Conservation (phyloP, 2,113 vertebrate genomes). For the Columbina picui region DNA sequence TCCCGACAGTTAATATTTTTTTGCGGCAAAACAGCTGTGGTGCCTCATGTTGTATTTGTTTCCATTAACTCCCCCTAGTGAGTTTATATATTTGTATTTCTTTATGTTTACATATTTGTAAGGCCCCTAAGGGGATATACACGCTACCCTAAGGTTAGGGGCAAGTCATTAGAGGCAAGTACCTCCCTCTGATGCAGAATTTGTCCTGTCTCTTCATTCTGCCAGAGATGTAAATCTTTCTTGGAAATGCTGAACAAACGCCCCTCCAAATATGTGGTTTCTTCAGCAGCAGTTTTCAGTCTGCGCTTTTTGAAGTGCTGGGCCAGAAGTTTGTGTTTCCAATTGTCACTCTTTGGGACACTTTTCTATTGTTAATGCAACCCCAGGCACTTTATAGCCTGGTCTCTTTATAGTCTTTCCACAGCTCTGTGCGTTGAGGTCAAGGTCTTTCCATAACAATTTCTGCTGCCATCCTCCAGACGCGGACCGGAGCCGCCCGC, state of each 20-base stretch:
- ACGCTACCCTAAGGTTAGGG: neutral
- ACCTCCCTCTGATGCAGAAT: neutral
- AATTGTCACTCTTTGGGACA: slow-evolving; percentile 21
- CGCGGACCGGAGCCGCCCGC: neutral
- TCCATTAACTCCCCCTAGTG: slow-evolving; percentile 24
- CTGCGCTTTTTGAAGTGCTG: neutral
- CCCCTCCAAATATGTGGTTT: neutral
- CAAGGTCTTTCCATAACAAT: neutral
- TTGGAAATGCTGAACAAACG: neutral
- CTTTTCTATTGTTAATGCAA: neutral
- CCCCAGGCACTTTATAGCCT: neutral
- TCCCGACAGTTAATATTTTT: neutral
- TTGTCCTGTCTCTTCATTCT: neutral
- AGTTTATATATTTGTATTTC: slow-evolving; percentile 16
- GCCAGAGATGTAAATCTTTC: slow-evolving; percentile 1
- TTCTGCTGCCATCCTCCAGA: neutral
- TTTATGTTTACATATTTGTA: slow-evolving; percentile 4
- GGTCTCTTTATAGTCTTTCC: neutral
- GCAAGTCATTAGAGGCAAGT: neutral
- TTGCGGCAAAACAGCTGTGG: slow-evolving; percentile 4
- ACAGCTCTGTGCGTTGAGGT: neutral
- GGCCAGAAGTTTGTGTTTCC: slow-evolving; percentile 44
- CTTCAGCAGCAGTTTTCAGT: neutral
- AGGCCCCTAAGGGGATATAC: neutral
- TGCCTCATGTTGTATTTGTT: slow-evolving; percentile 11